These are phyloP conservation scores for Apis mellifera DNA, from an alignment of 1,140 invertebrate genomes.

Conservation along the genomic window DNA sequence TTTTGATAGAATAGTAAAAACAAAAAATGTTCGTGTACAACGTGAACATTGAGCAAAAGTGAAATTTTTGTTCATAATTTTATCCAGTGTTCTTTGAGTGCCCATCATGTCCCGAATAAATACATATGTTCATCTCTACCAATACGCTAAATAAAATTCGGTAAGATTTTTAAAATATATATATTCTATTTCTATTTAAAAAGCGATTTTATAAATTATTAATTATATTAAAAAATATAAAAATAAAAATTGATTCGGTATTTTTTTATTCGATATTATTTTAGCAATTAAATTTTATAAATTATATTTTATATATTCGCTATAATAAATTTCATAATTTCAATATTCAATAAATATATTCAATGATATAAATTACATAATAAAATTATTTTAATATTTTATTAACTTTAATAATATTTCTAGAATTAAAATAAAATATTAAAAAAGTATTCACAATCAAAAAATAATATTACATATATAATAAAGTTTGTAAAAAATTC, in stretches of 20 bases:
- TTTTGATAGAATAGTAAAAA: neutral
- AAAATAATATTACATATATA: neutral
- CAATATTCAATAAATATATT: neutral
- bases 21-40: conserved; percentile 14
- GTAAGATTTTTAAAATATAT: conserved; percentile 33
- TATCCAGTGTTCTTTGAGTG: conserved; percentile 4
- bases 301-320: neutral
- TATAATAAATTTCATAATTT: neutral
- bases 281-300: neutral
- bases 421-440: neutral
- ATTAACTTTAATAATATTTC: neutral
- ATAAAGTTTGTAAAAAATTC: conserved; percentile 1
- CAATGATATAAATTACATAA: neutral
- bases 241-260: neutral
- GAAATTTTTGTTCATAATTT: conserved; percentile 29
- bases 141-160: conserved; percentile 38
- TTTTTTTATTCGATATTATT: neutral
- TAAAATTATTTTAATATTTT: neutral
- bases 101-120: conserved; percentile 28
- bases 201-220: no score
- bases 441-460: neutral
- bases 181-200: neutral
- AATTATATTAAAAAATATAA: neutral
- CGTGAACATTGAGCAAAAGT: conserved; percentile 25
- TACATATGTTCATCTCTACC: conserved; percentile 36